Percentiles rank a stretch among this genome's conserved stretches.
Conservation (phyloP, 2,888 invertebrate genomes). For the Drosophila affinis region DNA sequence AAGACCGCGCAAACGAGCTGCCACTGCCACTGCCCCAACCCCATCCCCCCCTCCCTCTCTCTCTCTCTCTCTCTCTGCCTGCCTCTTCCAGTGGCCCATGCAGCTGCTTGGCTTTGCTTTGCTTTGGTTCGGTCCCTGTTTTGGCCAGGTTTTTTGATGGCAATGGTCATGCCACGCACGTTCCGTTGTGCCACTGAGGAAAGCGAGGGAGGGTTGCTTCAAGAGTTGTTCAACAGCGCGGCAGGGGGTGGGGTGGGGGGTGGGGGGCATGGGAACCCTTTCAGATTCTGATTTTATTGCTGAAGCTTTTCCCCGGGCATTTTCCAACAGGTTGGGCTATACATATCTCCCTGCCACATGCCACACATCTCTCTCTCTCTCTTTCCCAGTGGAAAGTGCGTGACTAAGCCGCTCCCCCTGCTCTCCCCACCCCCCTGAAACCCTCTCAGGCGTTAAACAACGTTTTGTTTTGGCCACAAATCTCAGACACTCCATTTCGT, state of each 20-base stretch:
- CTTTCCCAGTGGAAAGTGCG: constrained; percentile 47
- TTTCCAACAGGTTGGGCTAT: not conserved
- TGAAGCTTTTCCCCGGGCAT: not conserved
- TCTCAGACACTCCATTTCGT: constrained; percentile 43
- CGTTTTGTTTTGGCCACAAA: constrained; percentile 54
- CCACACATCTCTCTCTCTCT: no score
- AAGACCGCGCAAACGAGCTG: constrained; percentile 60
- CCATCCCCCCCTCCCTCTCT: no score
- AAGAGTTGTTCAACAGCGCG: constrained; percentile 15
- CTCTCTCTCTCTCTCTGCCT: no score
- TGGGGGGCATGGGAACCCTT: not conserved
- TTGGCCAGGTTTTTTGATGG: constrained; percentile 45
- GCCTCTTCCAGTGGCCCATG: not conserved
- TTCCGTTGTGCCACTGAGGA: constrained; percentile 7
- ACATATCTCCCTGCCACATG: not conserved
- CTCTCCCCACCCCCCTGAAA: constrained; percentile 17
- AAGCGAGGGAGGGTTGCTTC: not conserved
- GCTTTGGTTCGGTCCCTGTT: constrained; percentile 16
- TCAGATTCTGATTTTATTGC: not conserved
- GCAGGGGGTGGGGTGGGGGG: not conserved
- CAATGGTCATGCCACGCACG: constrained; percentile 51
- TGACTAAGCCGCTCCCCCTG: constrained; percentile 35
- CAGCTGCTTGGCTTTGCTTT: not conserved
- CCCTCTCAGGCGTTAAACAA: constrained; percentile 50
- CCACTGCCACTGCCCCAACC: not conserved